Conservation (phyloP, 2,113 vertebrate genomes). For the Aptenodytes forsteri region DNA sequence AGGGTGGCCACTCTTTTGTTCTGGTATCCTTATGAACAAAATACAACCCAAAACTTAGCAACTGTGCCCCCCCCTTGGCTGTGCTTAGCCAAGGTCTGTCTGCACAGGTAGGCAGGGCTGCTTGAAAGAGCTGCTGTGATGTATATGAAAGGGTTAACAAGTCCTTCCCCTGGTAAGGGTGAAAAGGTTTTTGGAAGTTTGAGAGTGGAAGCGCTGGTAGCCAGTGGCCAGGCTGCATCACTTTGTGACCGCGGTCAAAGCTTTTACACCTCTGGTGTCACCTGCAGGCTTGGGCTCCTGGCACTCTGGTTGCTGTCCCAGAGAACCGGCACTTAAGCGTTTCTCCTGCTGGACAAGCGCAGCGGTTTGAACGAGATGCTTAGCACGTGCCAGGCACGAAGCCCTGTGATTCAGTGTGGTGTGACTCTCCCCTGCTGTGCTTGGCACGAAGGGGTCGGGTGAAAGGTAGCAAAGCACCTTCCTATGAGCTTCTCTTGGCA, state of each 20-base stretch:
- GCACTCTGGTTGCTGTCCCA: not conserved
- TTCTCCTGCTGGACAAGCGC: not conserved
- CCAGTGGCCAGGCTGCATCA: fast-evolving
- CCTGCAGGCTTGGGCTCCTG: not conserved
- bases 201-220: not conserved
- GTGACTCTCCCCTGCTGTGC: not conserved
- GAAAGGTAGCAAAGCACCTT: not conserved
- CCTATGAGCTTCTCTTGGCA: not conserved
- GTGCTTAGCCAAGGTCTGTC: not conserved
- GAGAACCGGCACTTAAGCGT: not conserved
- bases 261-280: not conserved
- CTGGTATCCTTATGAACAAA: not conserved
- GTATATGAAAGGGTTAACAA: not conserved
- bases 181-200: not conserved
- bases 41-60: not conserved
- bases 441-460: fast-evolving
- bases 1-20: not conserved
- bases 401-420: fast-evolving
- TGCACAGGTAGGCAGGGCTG: not conserved
- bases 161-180: too few relatives aligned
- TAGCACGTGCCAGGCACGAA: fast-evolving
- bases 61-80: too few relatives aligned
- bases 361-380: fast-evolving
- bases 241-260: not conserved
- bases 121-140: not conserved